phyloP scores from a whole-genome alignment of 2,888 invertebrate genomes.

The Nemotelus nigrinus region DNA sequence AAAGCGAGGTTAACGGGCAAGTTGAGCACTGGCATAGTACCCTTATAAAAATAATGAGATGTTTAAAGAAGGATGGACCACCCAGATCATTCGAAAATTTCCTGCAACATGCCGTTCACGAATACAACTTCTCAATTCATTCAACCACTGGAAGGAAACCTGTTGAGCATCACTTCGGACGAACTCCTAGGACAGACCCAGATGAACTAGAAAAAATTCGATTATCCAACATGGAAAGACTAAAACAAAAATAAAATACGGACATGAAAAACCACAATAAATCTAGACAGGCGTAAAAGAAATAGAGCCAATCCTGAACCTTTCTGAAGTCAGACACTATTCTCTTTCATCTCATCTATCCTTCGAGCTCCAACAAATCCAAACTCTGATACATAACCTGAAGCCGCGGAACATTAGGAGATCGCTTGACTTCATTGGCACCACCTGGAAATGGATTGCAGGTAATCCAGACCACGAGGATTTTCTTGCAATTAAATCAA shows the following conservation, averaged over 20 bases:
- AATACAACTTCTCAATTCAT: slow-evolving; percentile 8
- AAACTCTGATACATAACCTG: too few species aligned
- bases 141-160: too few species aligned
- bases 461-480: too few species aligned
- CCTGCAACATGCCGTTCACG: slow-evolving; percentile 4
- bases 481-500: too few species aligned
- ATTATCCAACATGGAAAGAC: not conserved
- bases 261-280: slow-evolving; percentile 4
- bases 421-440: too few species aligned
- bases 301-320: not conserved
- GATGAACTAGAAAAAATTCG: not conserved
- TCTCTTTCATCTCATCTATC: slow-evolving; percentile 8
- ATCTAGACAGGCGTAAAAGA: not conserved
- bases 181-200: not conserved
- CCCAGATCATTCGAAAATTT: slow-evolving; percentile 11
- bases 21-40: slow-evolving; percentile 5
- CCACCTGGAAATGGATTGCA: too few species aligned
- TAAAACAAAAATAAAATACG: not conserved
- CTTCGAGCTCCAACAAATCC: too few species aligned
- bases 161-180: not conserved
- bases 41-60: slow-evolving; percentile 2
- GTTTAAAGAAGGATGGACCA: not conserved
- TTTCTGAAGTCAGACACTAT: not conserved
- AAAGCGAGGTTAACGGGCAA: slow-evolving; percentile 3
- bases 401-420: too few species aligned